phyloP scores from a whole-genome alignment of 2,113 vertebrate genomes.

The Conger conger region DNA sequence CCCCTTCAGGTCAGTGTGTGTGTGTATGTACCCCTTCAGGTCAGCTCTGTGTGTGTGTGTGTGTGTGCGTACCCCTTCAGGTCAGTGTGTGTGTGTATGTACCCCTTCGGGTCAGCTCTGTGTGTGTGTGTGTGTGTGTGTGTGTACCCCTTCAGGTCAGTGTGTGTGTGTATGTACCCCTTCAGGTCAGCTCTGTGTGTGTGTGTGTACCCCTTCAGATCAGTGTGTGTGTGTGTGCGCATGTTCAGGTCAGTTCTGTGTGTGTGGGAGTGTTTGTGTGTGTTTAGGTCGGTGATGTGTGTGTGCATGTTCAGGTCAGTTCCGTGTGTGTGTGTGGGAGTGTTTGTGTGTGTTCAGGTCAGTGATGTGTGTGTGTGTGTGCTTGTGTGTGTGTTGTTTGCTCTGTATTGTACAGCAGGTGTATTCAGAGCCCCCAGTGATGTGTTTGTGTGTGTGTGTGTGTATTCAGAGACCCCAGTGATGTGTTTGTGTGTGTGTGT shows the following conservation, averaged over 20 bases:
- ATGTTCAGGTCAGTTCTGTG: neutral
- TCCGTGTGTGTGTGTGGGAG: too few relatives aligned
- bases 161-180: neutral
- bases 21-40: too few relatives aligned
- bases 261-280: neutral
- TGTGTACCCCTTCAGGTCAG: constrained; percentile 73
- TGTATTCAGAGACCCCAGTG: neutral
- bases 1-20: too few relatives aligned
- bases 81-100: constrained; percentile 55
- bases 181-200: neutral
- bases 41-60: too few relatives aligned
- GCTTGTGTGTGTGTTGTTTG: neutral
- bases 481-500: neutral
- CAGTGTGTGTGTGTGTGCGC: neutral
- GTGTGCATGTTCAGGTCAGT: neutral
- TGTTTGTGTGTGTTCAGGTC: too few relatives aligned
- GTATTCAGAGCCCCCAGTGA: constrained; percentile 84
- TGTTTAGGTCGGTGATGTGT: neutral
- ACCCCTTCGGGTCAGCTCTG: too few relatives aligned
- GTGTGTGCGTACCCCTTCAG: constrained; percentile 92
- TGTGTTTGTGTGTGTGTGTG: neutral
- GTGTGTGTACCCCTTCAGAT: too few relatives aligned
- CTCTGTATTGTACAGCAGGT: constrained; percentile 83
- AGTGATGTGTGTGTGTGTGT: neutral
- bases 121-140: constrained; percentile 51